A percentile compares a stretch with the other conserved stretches of the same genome.
These are phyloP conservation scores for Tokudaia muenninki DNA, from an alignment of 2,797 vertebrate species.

Conservation along the genomic window DNA sequence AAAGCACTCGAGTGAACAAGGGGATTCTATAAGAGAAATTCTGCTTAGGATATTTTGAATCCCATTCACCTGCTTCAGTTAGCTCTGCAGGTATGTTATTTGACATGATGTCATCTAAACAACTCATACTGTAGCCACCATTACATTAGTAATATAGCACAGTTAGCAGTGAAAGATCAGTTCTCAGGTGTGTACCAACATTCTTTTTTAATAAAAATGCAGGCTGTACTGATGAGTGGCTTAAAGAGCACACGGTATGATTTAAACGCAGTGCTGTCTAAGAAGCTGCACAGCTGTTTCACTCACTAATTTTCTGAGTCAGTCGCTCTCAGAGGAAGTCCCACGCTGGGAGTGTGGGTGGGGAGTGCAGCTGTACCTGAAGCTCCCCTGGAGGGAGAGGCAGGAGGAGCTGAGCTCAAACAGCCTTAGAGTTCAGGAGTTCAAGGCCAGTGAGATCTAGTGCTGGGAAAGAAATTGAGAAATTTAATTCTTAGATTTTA, in stretches of 20 bases:
- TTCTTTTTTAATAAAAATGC: constrained; percentile 64
- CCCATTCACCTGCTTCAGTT: constrained; percentile 39
- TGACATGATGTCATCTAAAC: constrained; percentile 14
- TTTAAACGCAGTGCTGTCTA: constrained; percentile 39
- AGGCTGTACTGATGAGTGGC: not conserved
- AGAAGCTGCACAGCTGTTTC: constrained; percentile 54
- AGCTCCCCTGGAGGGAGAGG: not conserved
- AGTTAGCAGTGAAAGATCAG: constrained; percentile 6
- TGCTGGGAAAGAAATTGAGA: constrained; percentile 62
- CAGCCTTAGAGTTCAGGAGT: not conserved
- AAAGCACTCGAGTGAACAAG: constrained; percentile 15
- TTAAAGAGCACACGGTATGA: constrained; percentile 1
- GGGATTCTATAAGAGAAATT: constrained; percentile 37
- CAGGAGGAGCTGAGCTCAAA: not conserved
- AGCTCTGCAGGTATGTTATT: constrained; percentile 32
- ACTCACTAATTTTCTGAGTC: constrained; percentile 79
- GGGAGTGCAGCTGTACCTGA: not conserved
- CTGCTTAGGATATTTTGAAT: constrained; percentile 67
- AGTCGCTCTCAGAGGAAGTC: constrained; percentile 69
- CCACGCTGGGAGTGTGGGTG: not conserved
- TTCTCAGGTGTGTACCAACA: not conserved
- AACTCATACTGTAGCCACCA: not conserved
- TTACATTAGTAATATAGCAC: not conserved
- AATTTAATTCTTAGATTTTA: constrained; percentile 82
- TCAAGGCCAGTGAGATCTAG: not conserved